Base-by-base conservation (phyloP, 2,888 invertebrate species). In the Furcula furcula region DNA sequence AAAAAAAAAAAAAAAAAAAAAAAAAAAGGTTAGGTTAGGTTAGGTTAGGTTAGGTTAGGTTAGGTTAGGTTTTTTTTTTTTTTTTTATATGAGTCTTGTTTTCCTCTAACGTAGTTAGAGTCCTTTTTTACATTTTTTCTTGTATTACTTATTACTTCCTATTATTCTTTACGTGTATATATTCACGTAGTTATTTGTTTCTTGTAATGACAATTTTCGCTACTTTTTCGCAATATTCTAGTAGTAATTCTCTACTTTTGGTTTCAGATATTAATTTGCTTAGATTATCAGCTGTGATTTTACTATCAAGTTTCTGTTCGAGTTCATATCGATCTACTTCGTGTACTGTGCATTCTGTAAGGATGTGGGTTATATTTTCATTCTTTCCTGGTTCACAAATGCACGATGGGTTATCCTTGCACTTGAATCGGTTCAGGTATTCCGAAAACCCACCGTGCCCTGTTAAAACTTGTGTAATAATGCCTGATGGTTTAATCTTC, bases 1-100 rank as follows among this genome's bases (percentile, higher is more conserved):
- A n/a, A 14, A 7, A 23, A 15, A 23, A 22, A n/a, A 16, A 16
- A 23, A 31, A 23, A 23, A 23, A 23, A 31, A 23, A 23, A 16
- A 16, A 31, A 23, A 23, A 30, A 31, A 44, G 40, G 40, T 36
- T 34, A 27, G n/a, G n/a, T n/a, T n/a, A n/a, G n/a, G n/a, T n/a
- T n/a, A n/a, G n/a, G n/a, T n/a, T n/a, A n/a, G n/a, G n/a, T n/a
- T n/a, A n/a, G n/a, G n/a, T n/a, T n/a, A n/a, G n/a, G n/a, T n/a
- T n/a, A n/a, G n/a, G n/a, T n/a, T n/a, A n/a, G n/a, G n/a, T n/a
- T n/a, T n/a, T n/a, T n/a, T n/a, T n/a, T n/a, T n/a, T n/a, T n/a
- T n/a, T n/a, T n/a, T n/a, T n/a, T n/a, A n/a, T n/a, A n/a, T n/a
- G n/a, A n/a, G n/a, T n/a, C n/a, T n/a, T n/a, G n/a, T n/a, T n/a